Conservation (phyloP, 2,797 vertebrate species). For the Scleropages formosus region DNA sequence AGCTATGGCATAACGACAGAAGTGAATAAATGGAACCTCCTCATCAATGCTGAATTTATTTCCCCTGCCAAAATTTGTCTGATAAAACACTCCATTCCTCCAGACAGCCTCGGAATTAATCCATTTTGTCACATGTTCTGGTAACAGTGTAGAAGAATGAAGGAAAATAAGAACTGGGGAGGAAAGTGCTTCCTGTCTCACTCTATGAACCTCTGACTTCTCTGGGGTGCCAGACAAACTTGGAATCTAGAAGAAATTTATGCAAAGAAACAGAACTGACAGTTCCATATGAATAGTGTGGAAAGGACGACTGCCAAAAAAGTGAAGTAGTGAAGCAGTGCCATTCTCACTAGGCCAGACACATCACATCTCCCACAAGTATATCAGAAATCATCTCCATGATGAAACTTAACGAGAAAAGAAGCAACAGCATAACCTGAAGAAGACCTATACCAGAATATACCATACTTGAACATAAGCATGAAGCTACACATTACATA, state of each 20-base stretch:
- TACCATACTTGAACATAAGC: not conserved
- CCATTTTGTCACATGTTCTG: slow-evolving; percentile 45
- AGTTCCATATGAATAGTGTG: not conserved
- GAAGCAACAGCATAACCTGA: slow-evolving; percentile 14
- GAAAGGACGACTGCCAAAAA: not conserved
- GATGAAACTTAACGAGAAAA: slow-evolving; percentile 15
- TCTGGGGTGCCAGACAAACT: not conserved
- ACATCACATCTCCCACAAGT: slow-evolving; percentile 14
- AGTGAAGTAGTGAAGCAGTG: not conserved
- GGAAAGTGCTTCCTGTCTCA: slow-evolving; percentile 33
- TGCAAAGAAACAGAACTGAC: slow-evolving; percentile 4
- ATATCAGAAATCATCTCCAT: not conserved
- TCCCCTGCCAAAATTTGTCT: slow-evolving; percentile 55
- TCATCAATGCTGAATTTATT: slow-evolving; percentile 50
- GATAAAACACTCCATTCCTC: slow-evolving; percentile 48
- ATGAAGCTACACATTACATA: not conserved
- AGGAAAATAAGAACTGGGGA: slow-evolving; percentile 31
- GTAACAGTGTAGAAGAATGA: slow-evolving; percentile 41
- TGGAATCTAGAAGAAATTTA: slow-evolving; percentile 2
- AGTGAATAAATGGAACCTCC: slow-evolving; percentile 42
- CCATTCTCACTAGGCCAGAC: slow-evolving; percentile 5
- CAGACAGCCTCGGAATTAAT: slow-evolving; percentile 52
- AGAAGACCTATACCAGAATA: not conserved
- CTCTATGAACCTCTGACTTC: not conserved
- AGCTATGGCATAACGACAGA: slow-evolving; percentile 39